phyloP scores from a whole-genome alignment of 2,797 vertebrate species.

The Lycodopsis pacificus region DNA sequence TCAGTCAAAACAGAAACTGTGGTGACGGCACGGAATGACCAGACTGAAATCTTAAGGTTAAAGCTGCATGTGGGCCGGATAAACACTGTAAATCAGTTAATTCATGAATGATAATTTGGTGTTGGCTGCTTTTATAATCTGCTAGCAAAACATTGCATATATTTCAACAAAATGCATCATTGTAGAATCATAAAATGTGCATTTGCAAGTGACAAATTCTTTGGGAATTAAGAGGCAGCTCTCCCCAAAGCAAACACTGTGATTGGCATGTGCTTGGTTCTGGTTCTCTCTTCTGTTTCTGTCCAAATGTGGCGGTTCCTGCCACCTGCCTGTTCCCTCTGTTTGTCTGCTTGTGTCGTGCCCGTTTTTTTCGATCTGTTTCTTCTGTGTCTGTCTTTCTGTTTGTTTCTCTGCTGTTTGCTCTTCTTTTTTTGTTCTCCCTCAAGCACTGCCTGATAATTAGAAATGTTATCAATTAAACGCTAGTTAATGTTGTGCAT shows the following conservation, averaged over 20 bases:
- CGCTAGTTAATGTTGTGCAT: not conserved
- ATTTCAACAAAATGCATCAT: not conserved
- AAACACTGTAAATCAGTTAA: constrained; percentile 2
- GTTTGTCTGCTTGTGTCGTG: constrained; percentile 63
- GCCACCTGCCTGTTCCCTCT: constrained; percentile 70
- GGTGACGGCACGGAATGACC: not conserved
- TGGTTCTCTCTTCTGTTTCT: constrained; percentile 7
- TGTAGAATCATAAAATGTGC: not conserved
- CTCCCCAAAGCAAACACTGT: constrained; percentile 47
- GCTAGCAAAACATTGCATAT: not conserved
- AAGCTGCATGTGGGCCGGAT: not conserved
- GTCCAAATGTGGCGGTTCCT: constrained; percentile 52
- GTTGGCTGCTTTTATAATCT: not conserved
- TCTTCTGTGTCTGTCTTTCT: constrained; percentile 61
- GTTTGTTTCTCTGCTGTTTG: constrained; percentile 49
- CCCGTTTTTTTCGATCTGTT: constrained; percentile 63
- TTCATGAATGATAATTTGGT: not conserved
- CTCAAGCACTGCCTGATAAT: constrained; percentile 20
- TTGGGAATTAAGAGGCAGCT: constrained; percentile 16
- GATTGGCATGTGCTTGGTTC: constrained; percentile 52
- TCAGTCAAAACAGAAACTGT: constrained; percentile 11
- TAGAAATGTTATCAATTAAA: constrained; percentile 7
- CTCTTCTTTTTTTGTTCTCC: constrained; percentile 19
- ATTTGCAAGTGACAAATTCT: constrained; percentile 11
- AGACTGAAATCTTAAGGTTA: constrained; percentile 24